Conservation (phyloP, 1,140 invertebrate species). For the Holotrichia oblita region DNA sequence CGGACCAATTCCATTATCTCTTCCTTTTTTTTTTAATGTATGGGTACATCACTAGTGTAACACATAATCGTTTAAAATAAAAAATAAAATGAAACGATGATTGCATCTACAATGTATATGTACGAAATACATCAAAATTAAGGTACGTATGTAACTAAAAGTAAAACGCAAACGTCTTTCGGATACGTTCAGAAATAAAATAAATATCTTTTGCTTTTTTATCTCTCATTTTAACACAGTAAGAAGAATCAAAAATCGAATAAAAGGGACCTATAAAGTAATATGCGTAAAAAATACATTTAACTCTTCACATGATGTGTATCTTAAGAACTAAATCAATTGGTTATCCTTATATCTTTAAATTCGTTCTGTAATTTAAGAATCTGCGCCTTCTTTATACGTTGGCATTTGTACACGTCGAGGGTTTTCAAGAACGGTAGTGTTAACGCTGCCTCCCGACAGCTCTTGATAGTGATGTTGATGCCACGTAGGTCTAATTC, state of each 20-base stretch:
- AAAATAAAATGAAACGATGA: conserved; percentile 8
- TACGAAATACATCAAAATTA: neutral
- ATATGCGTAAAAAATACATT: neutral
- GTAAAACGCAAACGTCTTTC: neutral
- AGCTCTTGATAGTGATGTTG: conserved; percentile 52
- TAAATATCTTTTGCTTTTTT: neutral
- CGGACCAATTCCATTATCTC: neutral
- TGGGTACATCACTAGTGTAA: neutral
- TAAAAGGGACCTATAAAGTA: neutral
- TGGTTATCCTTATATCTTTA: conserved; percentile 42
- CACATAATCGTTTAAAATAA: neutral
- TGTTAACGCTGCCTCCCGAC: conserved; percentile 50
- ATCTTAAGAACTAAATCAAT: conserved; percentile 36
- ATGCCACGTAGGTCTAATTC: conserved; percentile 49
- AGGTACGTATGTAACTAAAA: conserved; percentile 5
- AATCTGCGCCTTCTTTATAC: conserved; percentile 50
- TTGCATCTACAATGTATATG: neutral
- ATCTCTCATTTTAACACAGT: no score
- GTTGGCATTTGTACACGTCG: conserved; percentile 50
- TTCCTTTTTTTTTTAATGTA: neutral
- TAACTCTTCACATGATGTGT: neutral
- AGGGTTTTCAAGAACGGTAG: conserved; percentile 49
- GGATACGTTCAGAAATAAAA: neutral
- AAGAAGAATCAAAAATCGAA: neutral
- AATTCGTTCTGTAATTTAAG: conserved; percentile 42